Evolutionary conservation across 1,140 invertebrate genomes (phyloP).

Genomic region (Lordiphosa clarofinis): DNA sequence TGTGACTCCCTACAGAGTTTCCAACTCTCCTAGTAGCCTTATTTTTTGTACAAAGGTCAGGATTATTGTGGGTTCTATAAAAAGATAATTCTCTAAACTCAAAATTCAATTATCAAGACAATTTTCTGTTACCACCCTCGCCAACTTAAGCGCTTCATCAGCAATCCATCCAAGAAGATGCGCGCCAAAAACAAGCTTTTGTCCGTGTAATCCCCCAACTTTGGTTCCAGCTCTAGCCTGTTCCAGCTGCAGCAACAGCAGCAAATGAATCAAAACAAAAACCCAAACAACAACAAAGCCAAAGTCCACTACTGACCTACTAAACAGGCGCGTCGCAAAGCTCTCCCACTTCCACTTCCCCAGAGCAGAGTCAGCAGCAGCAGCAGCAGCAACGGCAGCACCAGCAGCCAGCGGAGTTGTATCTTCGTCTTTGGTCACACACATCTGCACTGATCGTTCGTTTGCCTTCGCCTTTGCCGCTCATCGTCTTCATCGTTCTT

Average conservation of each 20-base stretch:
- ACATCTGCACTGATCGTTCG: conserved; percentile 1
- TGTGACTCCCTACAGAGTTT: too few species aligned
- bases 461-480: conserved; percentile 1
- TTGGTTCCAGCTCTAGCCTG: conserved; percentile 11
- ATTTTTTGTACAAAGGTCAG: too few species aligned
- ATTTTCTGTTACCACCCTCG: conserved; percentile 12
- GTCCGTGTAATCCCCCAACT: conserved; percentile 34
- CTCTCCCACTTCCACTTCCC: conserved; percentile 35
- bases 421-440: conserved; percentile 10
- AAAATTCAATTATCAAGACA: too few species aligned
- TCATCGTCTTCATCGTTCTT: background rate
- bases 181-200: conserved; percentile 50
- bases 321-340: conserved; percentile 54
- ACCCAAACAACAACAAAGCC: conserved; percentile 48
- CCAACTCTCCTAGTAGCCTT: too few species aligned
- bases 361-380: conserved; percentile 16
- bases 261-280: conserved; percentile 60
- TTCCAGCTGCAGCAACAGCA: conserved; percentile 25
- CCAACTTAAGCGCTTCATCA: background rate
- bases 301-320: conserved; percentile 78
- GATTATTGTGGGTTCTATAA: too few species aligned
- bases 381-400: background rate
- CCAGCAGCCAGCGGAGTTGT: conserved; percentile 11
- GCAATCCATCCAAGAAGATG: conserved; percentile 35
- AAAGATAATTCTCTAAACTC: too few species aligned